These are phyloP conservation scores for Otolemur garnettii DNA, from an alignment of 2,113 vertebrate species.

Conservation along the genomic window DNA sequence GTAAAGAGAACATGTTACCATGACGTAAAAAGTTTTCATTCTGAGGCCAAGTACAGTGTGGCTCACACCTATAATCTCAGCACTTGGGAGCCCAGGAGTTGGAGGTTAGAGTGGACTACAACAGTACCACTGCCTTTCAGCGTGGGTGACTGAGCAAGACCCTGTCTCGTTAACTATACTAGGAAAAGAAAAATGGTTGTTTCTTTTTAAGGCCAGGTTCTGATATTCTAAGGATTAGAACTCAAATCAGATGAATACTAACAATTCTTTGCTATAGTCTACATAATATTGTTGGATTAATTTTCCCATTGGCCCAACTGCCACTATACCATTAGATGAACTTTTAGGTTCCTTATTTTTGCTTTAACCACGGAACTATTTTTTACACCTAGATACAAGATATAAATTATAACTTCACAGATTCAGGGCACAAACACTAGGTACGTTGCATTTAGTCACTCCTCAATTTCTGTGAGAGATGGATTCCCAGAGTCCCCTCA, in stretches of 20 bases:
- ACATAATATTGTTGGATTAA: neutral
- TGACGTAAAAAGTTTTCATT: neutral
- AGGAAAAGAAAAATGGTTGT: neutral
- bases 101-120: no score
- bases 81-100: no score
- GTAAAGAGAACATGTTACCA: neutral
- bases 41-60: no score
- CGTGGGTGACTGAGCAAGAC: no score
- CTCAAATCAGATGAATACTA: neutral
- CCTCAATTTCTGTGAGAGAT: neutral
- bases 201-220: neutral
- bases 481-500: neutral
- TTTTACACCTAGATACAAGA: neutral
- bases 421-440: neutral
- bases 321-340: neutral
- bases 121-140: no score
- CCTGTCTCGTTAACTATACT: neutral
- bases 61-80: no score
- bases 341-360: conserved; percentile 15
- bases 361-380: neutral
- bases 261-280: neutral
- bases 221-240: conserved; percentile 37
- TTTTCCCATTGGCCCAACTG: neutral
- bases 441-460: neutral
- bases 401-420: neutral